phyloP scores from a whole-genome alignment of 2,797 vertebrate genomes.

The Petrocephalus schoutedeni region DNA sequence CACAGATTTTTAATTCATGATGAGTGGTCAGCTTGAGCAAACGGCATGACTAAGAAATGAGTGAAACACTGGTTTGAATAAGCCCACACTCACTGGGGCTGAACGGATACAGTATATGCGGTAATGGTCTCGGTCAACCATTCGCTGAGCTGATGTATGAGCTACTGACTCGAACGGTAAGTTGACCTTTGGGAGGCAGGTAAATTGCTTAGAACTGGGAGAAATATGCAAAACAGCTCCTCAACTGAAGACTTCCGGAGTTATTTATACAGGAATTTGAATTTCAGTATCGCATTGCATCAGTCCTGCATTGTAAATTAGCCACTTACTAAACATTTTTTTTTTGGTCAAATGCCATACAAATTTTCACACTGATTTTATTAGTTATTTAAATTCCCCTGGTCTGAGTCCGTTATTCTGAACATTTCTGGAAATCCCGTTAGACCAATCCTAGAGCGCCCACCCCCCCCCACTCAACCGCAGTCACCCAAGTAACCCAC shows the following conservation, averaged over 20 bases:
- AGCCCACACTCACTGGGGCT: background rate
- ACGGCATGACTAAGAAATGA: background rate
- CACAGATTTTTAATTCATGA: background rate
- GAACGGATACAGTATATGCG: background rate
- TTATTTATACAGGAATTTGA: background rate
- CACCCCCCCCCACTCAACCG: no score
- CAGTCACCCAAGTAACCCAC: background rate
- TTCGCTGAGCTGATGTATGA: background rate
- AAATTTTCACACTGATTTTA: background rate
- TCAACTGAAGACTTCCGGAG: background rate
- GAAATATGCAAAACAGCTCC: background rate
- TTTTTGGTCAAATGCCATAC: background rate
- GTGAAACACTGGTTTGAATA: background rate
- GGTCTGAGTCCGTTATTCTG: background rate
- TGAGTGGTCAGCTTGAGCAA: background rate
- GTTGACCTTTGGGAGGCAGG: background rate
- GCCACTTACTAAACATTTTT: background rate
- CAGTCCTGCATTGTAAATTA: background rate
- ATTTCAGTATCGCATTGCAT: background rate
- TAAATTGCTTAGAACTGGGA: background rate
- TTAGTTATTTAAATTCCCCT: background rate
- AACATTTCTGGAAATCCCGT: background rate
- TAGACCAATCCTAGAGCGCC: no score
- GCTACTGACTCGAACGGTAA: background rate
- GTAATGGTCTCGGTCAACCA: background rate